Conservation (phyloP, 2,888 invertebrate genomes). For the Invenusta paracnida region DNA sequence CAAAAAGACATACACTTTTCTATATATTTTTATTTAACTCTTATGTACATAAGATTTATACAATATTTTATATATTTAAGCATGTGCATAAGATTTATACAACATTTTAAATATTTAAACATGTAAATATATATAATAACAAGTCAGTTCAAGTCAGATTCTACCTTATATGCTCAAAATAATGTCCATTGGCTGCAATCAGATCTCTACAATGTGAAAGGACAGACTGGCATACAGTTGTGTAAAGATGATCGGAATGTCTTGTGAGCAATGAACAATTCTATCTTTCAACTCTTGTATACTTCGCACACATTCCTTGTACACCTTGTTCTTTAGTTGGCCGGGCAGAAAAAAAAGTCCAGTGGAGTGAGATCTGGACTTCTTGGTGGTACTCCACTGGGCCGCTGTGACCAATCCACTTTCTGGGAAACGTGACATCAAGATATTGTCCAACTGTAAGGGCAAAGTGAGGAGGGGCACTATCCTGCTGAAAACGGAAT, state of each 20-base stretch:
- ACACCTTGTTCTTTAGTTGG: slow-evolving; percentile 22
- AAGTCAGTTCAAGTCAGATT: slow-evolving; percentile 14
- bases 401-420: background rate
- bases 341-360: background rate
- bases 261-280: background rate
- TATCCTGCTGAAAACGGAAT: background rate
- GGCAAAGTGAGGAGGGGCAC: background rate
- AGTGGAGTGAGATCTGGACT: slow-evolving; percentile 29
- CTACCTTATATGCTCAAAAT: slow-evolving; percentile 2
- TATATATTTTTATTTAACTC: slow-evolving; percentile 16
- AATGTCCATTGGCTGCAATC: slow-evolving; percentile 17
- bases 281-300: slow-evolving; percentile 23
- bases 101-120: slow-evolving; percentile 17
- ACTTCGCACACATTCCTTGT: slow-evolving; percentile 7
- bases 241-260: slow-evolving; percentile 10
- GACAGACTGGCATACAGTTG: slow-evolving; percentile 26
- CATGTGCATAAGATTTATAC: slow-evolving; percentile 22
- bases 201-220: slow-evolving; percentile 21
- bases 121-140: slow-evolving; percentile 24
- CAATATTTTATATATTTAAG: slow-evolving; percentile 10
- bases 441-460: background rate
- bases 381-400: background rate
- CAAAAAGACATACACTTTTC: slow-evolving; percentile 26
- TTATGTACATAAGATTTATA: slow-evolving; percentile 10
- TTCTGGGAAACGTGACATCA: background rate